phyloP scores from a whole-genome alignment of 2,113 vertebrate species.

The Nestor notabilis region DNA sequence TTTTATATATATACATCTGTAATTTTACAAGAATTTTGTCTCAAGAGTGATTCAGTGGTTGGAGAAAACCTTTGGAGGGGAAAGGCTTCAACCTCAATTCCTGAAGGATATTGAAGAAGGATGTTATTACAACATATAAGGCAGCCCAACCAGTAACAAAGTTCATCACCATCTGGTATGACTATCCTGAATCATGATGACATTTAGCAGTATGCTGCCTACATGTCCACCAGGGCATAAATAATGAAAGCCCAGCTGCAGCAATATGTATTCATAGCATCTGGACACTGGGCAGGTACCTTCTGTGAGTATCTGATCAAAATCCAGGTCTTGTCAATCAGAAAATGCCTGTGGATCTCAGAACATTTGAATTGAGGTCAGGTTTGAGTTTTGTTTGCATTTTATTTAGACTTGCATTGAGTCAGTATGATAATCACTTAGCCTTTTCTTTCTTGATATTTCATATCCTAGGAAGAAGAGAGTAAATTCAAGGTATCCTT shows the following conservation, averaged over 20 bases:
- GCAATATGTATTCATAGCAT: background rate
- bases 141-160: background rate
- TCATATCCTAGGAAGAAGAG: background rate
- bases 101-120: background rate
- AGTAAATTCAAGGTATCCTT: background rate
- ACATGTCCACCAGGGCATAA: background rate
- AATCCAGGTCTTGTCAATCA: background rate
- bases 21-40: background rate
- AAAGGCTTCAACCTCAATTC: background rate
- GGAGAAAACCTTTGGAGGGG: background rate
- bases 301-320: background rate
- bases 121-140: background rate
- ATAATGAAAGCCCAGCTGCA: background rate
- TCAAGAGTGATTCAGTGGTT: background rate
- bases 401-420: background rate
- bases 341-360: background rate
- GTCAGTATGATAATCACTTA: background rate
- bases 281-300: background rate
- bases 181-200: background rate
- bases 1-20: background rate
- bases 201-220: background rate
- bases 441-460: background rate
- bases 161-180: background rate
- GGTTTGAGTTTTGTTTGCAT: background rate
- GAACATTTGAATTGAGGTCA: background rate